Base-by-base conservation (phyloP, 2,113 vertebrate species). In the Ctenodactylus gundi region DNA sequence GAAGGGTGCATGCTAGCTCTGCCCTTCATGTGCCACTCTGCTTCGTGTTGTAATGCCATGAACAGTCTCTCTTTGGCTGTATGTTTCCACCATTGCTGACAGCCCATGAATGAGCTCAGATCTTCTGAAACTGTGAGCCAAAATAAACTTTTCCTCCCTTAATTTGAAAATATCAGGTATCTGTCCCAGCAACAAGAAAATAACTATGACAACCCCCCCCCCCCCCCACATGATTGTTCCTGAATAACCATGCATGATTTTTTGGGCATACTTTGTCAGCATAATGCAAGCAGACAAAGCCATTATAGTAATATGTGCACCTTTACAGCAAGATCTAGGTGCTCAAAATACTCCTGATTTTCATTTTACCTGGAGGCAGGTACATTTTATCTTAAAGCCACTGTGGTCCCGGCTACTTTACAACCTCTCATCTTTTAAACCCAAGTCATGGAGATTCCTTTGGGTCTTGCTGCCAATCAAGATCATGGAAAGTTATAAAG, bases 301-400 rank as follows among this genome's bases (percentile, higher is more conserved):
- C 23, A 57, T 0, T 10, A 23, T 18, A 20, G 11, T 49, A 31
- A 3, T 25, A 10, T 44, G 27, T 17, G 41, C 15, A 64, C 41
- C 14, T 46, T 49, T 44, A 4, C 20, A 0, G 8, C 4, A 18
- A 23, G 31, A 2, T 11, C 1, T 49, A 12, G 44, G 18, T 3
- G 8, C 31, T 20, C n/a, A 31, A 1, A 65, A 23, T 65, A 23
- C 80, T 58, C 27, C 51, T 53, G 51, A 53, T 53, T 64, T 6
- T n/a, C 11, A 64, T 49, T 83, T 49, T 82, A 64, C 29, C 60
- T 11, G 34, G 1, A 46, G 58, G 49, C 53, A 57, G 53, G 12
- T 20, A n/a, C 18, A n/a, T 3, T n/a, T 27, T 23, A 21, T 29
- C 12, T 64, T 34, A n/a, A 44, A 31, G 41, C 46, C 80, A 82